Evolutionary conservation across 2,888 invertebrate species (phyloP).

Genomic region (Drosophila helvetica): DNA sequence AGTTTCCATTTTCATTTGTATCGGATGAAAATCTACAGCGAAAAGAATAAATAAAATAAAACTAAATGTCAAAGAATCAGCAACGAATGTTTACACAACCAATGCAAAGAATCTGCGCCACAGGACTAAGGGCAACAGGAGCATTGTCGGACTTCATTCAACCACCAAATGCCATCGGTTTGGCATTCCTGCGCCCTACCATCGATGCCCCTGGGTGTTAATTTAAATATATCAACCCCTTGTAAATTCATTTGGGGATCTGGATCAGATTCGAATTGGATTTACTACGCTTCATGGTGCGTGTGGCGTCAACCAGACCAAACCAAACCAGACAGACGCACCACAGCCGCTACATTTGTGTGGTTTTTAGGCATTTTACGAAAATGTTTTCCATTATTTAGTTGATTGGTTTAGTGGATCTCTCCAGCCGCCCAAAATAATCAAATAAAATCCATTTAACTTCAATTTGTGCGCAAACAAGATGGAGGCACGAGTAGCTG

Average conservation of each 20-base stretch:
- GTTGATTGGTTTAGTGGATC: slow-evolving; percentile 29
- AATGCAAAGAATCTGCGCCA: background rate
- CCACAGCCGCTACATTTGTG: slow-evolving; percentile 54
- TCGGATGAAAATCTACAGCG: slow-evolving; percentile 69
- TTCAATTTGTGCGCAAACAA: slow-evolving; percentile 12
- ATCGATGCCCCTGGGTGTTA: slow-evolving; percentile 39
- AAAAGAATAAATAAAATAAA: slow-evolving; percentile 56
- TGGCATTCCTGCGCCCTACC: slow-evolving; percentile 2
- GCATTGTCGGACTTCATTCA: slow-evolving; percentile 23
- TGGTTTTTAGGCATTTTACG: slow-evolving; percentile 52
- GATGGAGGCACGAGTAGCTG: background rate
- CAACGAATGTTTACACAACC: slow-evolving; percentile 14
- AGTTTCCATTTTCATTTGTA: slow-evolving; percentile 73
- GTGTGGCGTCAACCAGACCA: slow-evolving; percentile 52
- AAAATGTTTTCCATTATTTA: slow-evolving; percentile 32
- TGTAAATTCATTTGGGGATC: slow-evolving; percentile 25
- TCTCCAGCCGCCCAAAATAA: background rate
- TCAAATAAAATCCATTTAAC: slow-evolving; percentile 20
- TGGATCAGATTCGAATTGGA: slow-evolving; percentile 61
- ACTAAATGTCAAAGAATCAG: slow-evolving; percentile 67
- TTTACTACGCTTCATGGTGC: slow-evolving; percentile 70
- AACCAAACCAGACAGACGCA: slow-evolving; percentile 44
- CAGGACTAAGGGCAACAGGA: slow-evolving; percentile 14
- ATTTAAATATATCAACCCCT: slow-evolving; percentile 63
- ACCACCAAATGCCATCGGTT: slow-evolving; percentile 14